Conservation (phyloP, 2,797 vertebrate species). For the Ataeniobius toweri region DNA sequence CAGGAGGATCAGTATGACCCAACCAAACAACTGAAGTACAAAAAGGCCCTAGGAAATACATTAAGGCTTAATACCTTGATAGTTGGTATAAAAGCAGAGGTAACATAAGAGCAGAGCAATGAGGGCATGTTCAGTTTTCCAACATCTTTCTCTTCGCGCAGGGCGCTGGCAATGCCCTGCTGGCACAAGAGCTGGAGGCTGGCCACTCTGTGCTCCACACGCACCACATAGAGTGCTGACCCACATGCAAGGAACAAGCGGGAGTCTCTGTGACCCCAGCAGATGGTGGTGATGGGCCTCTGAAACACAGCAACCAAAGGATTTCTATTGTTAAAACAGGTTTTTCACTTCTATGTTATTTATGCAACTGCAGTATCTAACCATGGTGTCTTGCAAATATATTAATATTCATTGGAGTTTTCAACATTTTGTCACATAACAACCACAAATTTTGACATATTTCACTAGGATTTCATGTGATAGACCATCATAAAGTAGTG, state of each 20-base stretch:
- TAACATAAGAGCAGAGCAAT: slow-evolving; percentile 96
- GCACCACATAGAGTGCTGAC: slow-evolving; percentile 92
- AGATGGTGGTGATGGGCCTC: slow-evolving; percentile 97
- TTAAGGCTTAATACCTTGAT: slow-evolving; percentile 78
- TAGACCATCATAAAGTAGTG: background rate
- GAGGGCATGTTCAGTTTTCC: slow-evolving; percentile 95
- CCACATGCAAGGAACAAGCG: slow-evolving; percentile 96
- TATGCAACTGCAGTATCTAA: background rate
- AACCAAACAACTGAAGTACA: slow-evolving; percentile 90
- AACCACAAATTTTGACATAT: background rate
- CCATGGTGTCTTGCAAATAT: background rate
- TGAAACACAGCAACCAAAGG: slow-evolving; percentile 60
- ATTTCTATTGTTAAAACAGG: background rate
- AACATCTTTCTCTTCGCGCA: slow-evolving; percentile 95
- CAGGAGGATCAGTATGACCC: slow-evolving; percentile 88
- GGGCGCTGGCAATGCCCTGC: slow-evolving; percentile 91
- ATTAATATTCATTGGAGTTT: background rate
- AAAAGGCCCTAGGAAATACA: slow-evolving; percentile 76
- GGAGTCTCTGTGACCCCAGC: slow-evolving; percentile 98
- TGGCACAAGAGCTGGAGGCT: slow-evolving; percentile 96
- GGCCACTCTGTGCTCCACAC: slow-evolving; percentile 95
- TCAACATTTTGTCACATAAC: background rate
- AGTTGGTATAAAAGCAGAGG: slow-evolving; percentile 95
- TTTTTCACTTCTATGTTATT: background rate
- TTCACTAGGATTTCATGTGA: background rate